Evolutionary conservation across 2,888 invertebrate species (phyloP), one percentile per base, ranked within the genome.

Genomic region (Pecten maximus): DNA sequence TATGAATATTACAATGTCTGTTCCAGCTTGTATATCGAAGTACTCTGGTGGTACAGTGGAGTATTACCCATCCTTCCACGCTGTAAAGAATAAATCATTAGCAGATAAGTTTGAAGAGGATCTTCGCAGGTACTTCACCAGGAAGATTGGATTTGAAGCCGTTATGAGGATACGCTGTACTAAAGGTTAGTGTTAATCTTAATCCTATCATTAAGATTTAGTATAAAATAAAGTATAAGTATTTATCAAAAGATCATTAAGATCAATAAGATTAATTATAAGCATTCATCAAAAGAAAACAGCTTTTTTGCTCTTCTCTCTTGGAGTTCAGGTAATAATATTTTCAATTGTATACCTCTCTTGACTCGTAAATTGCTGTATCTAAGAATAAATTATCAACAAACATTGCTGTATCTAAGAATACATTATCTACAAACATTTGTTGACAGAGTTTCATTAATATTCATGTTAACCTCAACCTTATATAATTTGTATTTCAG

Each of bases 61-160:
- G 97, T 99, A 99, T 97, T 98, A 99, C 95, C 99, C 99, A 40
- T 97, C 97, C 89, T 97, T 98, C 96, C 99, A 98, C 97, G 98
- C 98, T 94, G 97, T 98, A 48, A 97, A 98, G 40, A 98, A 98
- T 92, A 97, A 97, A 16, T 97, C 98, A 40, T 93, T 98, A 95
- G 98, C 98, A 12, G 98, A 98, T 90, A 97, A 98, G 91, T 98
- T 99, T 92, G 98, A 98, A 92, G 97, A 98, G 90, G 98, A 98
- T 97, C 97, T 99, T 44, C 97, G 98, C 86, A 97, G 99, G 23
- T 99, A 99, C 97, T 97, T 99, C 90, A 98, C 98, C 0, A 97
- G 99, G 93, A 99, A 99, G 97, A 99, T 99, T 93, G 99, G 99
- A 88, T 99, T 99, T 97, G 99, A 99, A 97, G 99, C 99, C 8